Percentiles rank a stretch among this genome's conserved stretches.
Evolutionary conservation across 2,888 invertebrate species (phyloP).

Genomic region (Limenitis camilla): DNA sequence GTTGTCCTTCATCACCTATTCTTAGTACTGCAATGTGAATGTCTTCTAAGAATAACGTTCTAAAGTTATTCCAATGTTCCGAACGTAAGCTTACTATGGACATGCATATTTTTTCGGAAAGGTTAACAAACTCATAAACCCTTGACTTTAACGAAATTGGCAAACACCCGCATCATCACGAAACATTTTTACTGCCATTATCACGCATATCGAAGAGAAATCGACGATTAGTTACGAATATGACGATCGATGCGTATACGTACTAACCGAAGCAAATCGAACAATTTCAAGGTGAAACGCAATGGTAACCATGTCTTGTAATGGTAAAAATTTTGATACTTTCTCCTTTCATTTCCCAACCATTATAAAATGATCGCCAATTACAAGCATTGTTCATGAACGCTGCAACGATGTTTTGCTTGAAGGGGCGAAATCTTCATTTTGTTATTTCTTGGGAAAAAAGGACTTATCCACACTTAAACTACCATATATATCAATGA

Average conservation of each 20-base stretch:
- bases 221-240: conserved; percentile 37
- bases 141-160: conserved; percentile 13
- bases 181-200: conserved; percentile 20
- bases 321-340: conserved; percentile 9
- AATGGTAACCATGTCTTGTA: conserved; percentile 24
- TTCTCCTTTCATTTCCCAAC: conserved; percentile 1
- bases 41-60: conserved; percentile 11
- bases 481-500: no score
- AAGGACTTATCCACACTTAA: no score
- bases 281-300: conserved; percentile 45
- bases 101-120: not conserved
- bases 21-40: conserved; percentile 11
- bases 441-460: no score
- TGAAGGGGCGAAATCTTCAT: no score
- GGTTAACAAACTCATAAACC: conserved; percentile 17
- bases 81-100: conserved; percentile 1
- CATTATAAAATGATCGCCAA: no score
- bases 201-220: conserved; percentile 44
- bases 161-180: conserved; percentile 17
- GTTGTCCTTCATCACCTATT: conserved; percentile 2
- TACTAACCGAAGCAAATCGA: conserved; percentile 37
- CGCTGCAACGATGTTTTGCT: no score
- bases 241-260: conserved; percentile 23
- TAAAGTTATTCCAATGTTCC: conserved; percentile 9
- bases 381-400: no score